Base-by-base conservation (phyloP, 1,140 invertebrate genomes). In the Trichonephila inaurata region DNA sequence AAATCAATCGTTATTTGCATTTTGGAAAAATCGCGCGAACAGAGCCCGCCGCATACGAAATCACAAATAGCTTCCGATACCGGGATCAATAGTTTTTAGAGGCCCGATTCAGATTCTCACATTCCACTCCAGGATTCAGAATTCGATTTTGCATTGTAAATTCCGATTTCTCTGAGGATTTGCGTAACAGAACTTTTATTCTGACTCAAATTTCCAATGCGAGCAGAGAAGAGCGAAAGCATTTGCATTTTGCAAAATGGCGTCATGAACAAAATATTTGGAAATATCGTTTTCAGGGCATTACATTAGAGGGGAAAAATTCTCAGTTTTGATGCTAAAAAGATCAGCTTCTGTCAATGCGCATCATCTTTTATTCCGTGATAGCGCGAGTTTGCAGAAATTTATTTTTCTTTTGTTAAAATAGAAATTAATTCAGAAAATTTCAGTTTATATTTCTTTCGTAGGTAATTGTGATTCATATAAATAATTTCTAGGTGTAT, bases 131-230 rank as follows among this genome's bases (percentile, higher is more conserved):
- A 24, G 66, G n/a, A 69, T 69, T 69, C n/a, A 69, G 24, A 69
- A 69, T 69, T 69, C 66, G 66, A 69, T 69, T 69, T 69, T 69
- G 66, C 66, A 69, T 69, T 69, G 66, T 69, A 69, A 69, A 69
- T 69, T 28, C 66, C n/a, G 24, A 69, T n/a, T 69, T 69, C 66
- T 69, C 66, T 2, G 18, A 69, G 66, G 66, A 69, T 69, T 69
- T 69, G n/a, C 0, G 66, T 12, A 69, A 69, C 66, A 69, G 24
- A 69, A 69, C 66, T 69, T 69, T 69, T 69, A 69, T 69, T 69
- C 66, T 21, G 66, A 14, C 21, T 69, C n/a, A 69, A 69, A 69
- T 69, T 69, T 69, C 66, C 66, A 24, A 69, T 28, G 66, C 66
- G n/a, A n/a, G 12, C 66, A 69, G 66, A 21, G n/a, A 24, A 69